These are phyloP conservation scores for Peromyscus polionotus DNA, from an alignment of 2,113 vertebrate genomes.

Conservation along the genomic window DNA sequence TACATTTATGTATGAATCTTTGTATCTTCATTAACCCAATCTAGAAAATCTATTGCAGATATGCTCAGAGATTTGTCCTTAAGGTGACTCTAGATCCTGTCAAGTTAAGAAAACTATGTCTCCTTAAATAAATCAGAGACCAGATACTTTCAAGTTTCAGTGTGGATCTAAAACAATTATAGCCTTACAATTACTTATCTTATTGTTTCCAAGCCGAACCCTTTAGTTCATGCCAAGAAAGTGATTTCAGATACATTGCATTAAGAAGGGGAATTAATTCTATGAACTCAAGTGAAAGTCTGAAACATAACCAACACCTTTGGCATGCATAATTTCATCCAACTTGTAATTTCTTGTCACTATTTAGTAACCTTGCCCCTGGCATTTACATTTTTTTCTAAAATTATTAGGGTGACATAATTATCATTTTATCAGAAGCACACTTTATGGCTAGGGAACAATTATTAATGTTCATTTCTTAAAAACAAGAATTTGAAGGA, in stretches of 20 bases:
- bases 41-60: neutral
- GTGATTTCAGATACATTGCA: neutral
- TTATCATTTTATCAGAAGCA: neutral
- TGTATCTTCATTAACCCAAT: neutral
- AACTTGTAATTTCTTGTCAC: neutral
- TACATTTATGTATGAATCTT: neutral
- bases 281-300: neutral
- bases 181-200: neutral
- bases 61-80: neutral
- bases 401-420: neutral
- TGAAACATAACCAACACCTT: neutral
- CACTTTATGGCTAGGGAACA: neutral
- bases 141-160: neutral
- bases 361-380: neutral
- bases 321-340: neutral
- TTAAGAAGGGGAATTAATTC: neutral
- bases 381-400: slow-evolving; percentile 1
- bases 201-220: neutral
- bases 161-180: neutral
- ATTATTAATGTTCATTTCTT: neutral
- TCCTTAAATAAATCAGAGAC: neutral
- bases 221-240: neutral
- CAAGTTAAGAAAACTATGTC: neutral
- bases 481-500: slow-evolving; percentile 21
- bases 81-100: neutral